Base-by-base conservation (phyloP, 53 echinoderm and acorn worm species). In the Paelopatides confundens region DNA sequence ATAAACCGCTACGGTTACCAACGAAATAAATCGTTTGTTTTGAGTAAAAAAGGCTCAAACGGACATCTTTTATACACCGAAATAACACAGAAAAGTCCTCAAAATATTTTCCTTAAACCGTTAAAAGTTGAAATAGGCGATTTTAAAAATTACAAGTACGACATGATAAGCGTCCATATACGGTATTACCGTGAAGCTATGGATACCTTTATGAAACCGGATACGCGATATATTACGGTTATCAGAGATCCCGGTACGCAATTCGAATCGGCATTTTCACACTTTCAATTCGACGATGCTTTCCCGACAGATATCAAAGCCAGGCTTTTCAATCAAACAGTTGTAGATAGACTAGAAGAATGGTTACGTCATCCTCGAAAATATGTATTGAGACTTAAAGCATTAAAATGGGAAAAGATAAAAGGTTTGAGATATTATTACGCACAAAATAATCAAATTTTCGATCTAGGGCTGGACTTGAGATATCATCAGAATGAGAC, bases 371-470 rank as follows among this genome's bases (percentile, higher is more conserved):
- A 81, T 17, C 90, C 90, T 0, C 85, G 86, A 14, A 85, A 85
- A 69, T 96, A 96, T 43, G 85, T 94, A 13, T 63, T 86, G n/a
- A 87, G 81, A 37, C 51, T 94, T n/a, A 92, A 93, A 65, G 7
- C 78, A 7, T 34, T 93, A 62, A 85, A 52, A 53, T 95, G 93
- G 92, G 90, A 93, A 66, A 52, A 40, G 8, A 86, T 65, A 40
- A 35, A 64, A 35, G 90, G 89, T 8, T 31, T 90, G 23, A 76
- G 92, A 12, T 90, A 88, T 87, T 87, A 88, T 62, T 96, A 92
- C 38, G 90, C 94, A 1, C 87, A 85, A 85, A 96, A 96, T 86
- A 92, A 88, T 79, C 96, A 96, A 32, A 86, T 90, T 23, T 96
- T 90, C 53, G 92, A 94, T 85, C 35, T 96, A 9, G 96, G 96